Evolutionary conservation across 1,140 invertebrate species (phyloP).

Genomic region (Anoplolepis gracilipes): DNA sequence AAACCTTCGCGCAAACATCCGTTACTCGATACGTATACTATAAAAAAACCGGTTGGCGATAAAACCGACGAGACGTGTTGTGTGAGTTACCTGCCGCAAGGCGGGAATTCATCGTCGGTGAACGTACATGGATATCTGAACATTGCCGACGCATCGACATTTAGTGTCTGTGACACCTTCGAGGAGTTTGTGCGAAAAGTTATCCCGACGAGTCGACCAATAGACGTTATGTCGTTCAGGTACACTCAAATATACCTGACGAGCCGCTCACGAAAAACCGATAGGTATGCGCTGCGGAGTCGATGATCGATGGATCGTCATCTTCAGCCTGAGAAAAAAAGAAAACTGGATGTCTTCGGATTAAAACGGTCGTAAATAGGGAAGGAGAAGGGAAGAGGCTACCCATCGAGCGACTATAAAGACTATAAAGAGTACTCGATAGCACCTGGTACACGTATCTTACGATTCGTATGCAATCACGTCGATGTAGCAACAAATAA

Average conservation of each 20-base stretch:
- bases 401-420: conserved; percentile 40
- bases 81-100: conserved; percentile 39
- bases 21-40: conserved; percentile 37
- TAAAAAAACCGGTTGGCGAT: conserved; percentile 56
- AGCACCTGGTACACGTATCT: conserved; percentile 69
- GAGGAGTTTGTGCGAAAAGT: conserved; percentile 58
- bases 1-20: conserved; percentile 42
- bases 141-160: not conserved
- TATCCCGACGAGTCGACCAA: conserved; percentile 36
- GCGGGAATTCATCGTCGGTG: conserved; percentile 31
- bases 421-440: conserved; percentile 56
- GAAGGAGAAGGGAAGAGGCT: not conserved
- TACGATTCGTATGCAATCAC: conserved; percentile 69
- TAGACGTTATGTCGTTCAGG: not conserved
- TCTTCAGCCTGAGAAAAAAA: conserved; percentile 65
- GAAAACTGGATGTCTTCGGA: conserved; percentile 75
- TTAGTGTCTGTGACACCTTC: conserved; percentile 57
- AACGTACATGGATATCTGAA: conserved; percentile 33
- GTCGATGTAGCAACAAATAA: conserved; percentile 69
- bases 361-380: conserved; percentile 67
- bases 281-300: conserved; percentile 59
- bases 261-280: conserved; percentile 75
- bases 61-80: conserved; percentile 17
- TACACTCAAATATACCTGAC: conserved; percentile 55
- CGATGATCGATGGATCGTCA: conserved; percentile 82